These are phyloP conservation scores for Catocala fraxini DNA, from an alignment of 2,888 invertebrate species.

Conservation along the genomic window DNA sequence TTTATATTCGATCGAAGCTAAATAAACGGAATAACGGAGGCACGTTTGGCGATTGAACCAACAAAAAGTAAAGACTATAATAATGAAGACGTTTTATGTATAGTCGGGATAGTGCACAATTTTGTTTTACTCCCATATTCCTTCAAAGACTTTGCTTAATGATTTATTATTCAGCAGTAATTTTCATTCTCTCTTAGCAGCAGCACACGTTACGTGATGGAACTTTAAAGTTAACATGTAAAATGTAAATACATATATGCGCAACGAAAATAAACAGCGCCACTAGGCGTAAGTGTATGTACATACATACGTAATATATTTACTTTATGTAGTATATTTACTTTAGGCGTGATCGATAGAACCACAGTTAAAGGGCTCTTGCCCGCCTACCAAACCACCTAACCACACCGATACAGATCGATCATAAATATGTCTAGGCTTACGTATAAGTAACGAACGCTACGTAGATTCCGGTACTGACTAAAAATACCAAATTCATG, in stretches of 20 bases:
- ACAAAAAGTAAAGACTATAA: constrained; percentile 29
- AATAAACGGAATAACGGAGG: constrained; percentile 37
- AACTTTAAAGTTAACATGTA: constrained; percentile 9
- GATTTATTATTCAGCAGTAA: constrained; percentile 8
- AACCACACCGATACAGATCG: constrained; percentile 54
- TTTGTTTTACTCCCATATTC: constrained; percentile 20
- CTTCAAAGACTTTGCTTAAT: neutral
- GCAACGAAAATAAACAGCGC: constrained; percentile 14
- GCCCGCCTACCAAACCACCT: constrained; percentile 46
- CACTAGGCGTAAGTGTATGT: neutral
- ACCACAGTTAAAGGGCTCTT: constrained; percentile 60
- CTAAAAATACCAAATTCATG: constrained; percentile 35
- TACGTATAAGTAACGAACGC: neutral
- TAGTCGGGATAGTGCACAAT: constrained; percentile 7
- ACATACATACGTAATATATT: constrained; percentile 26
- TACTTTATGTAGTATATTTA: constrained; percentile 44
- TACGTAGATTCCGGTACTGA: constrained; percentile 3
- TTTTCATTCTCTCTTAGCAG: constrained; percentile 8
- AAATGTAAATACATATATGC: constrained; percentile 14
- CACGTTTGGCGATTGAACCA: constrained; percentile 34
- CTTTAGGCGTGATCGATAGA: constrained; percentile 55
- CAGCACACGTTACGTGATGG: constrained; percentile 1
- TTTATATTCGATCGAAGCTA: constrained; percentile 26
- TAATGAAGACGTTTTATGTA: neutral
- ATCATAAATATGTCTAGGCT: constrained; percentile 11